Conservation (phyloP, 2,797 vertebrate species). For the Hippocampus kuda region DNA sequence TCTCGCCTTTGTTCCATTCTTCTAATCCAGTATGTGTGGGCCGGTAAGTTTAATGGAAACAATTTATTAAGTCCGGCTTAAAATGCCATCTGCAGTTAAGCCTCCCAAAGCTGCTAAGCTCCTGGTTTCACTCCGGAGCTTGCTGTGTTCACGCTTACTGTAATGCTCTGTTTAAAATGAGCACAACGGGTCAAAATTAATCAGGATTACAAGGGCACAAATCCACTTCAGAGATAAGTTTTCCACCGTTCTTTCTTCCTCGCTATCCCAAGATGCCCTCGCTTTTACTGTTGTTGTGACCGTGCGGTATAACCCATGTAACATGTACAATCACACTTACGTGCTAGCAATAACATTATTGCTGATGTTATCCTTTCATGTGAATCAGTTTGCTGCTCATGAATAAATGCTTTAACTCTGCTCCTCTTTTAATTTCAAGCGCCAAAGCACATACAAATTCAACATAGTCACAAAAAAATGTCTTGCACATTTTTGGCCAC, state of each 20-base stretch:
- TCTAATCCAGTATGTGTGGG: constrained; percentile 77
- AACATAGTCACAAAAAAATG: constrained; percentile 37
- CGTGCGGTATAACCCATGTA: constrained; percentile 9
- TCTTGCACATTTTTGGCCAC: constrained; percentile 41
- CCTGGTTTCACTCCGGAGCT: constrained; percentile 69
- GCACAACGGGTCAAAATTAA: constrained; percentile 81
- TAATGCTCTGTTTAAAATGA: constrained; percentile 80
- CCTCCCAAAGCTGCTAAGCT: constrained; percentile 76
- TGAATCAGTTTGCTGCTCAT: background rate
- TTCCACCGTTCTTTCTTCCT: constrained; percentile 67
- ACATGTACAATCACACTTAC: constrained; percentile 1
- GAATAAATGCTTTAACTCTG: background rate
- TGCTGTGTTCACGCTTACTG: constrained; percentile 72
- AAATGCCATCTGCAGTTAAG: constrained; percentile 82
- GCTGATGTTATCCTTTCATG: background rate
- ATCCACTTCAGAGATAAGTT: constrained; percentile 80
- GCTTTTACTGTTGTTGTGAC: constrained; percentile 41
- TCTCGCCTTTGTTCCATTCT: constrained; percentile 68
- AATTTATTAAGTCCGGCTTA: constrained; percentile 82
- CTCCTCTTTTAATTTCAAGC: background rate
- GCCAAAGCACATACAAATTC: constrained; percentile 37
- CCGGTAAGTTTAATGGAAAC: constrained; percentile 81
- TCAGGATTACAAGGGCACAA: constrained; percentile 79
- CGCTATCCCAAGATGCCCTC: constrained; percentile 66
- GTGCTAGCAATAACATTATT: background rate